phyloP scores from a whole-genome alignment of 2,888 invertebrate species.

The Lissonota sp. region DNA sequence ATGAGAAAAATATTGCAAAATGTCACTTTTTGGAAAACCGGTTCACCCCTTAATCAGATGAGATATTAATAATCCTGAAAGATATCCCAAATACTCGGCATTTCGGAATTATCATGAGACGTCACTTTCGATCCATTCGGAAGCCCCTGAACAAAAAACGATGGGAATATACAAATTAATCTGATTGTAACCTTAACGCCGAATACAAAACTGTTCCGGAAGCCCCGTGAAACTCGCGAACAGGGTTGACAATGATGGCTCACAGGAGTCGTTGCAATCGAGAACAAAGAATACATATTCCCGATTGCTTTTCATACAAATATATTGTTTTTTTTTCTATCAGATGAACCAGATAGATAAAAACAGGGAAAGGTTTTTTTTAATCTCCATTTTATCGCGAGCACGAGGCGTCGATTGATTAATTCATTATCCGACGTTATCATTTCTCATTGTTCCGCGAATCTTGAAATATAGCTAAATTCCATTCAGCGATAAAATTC shows the following conservation, averaged over 20 bases:
- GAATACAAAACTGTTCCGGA: neutral
- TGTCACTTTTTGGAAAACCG: too few species aligned
- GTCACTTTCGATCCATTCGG: neutral
- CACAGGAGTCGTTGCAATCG: constrained; percentile 1
- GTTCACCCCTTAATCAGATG: too few species aligned
- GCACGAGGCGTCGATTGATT: too few species aligned
- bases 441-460: too few species aligned
- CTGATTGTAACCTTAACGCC: neutral
- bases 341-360: constrained; percentile 44
- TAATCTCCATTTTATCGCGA: too few species aligned
- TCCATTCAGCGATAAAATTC: too few species aligned
- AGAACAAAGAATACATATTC: constrained; percentile 40
- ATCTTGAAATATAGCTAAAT: too few species aligned
- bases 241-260: neutral
- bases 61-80: too few species aligned
- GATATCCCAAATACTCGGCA: neutral
- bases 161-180: constrained; percentile 1
- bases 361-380: neutral
- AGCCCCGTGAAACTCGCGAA: neutral
- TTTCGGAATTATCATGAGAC: neutral
- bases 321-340: constrained; percentile 19
- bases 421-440: too few species aligned
- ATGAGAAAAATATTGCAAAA: too few species aligned
- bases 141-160: neutral
- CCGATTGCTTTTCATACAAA: constrained; percentile 15